Evolutionary conservation across 2,797 vertebrate genomes (phyloP), one percentile per base, ranked within the genome.

Genomic region (Chanos chanos): DNA sequence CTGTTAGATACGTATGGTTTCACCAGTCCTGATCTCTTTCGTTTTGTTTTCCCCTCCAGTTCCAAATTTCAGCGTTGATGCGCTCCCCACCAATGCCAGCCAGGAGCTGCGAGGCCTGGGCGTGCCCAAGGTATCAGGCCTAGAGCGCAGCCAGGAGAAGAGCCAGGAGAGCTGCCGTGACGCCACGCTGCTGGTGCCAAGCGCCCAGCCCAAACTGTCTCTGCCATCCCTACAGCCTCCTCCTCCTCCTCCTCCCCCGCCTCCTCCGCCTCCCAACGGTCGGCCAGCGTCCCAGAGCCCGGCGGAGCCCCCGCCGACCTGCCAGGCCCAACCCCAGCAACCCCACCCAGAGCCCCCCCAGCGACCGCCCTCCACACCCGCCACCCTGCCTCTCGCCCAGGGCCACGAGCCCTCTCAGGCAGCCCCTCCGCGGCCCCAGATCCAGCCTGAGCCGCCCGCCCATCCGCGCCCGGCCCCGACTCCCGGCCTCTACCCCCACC

Each of bases 81-180:
- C 89, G 0, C 86, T 93, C 63, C 83, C 92, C 31, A 89, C 91
- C 86, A 91, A 93, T 89, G 92, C 87, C 82, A 87, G 88, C 89
- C 91, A 91, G 85, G 92, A 93, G 87, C 89, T 90, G 68, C 80
- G 82, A 63, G 90, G 91, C 79, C 89, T 89, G 6, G 91, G 88
- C 77, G 83, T 91, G 83, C 89, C 91, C 55, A 93, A 95, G 89
- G 93, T 98, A 80, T 98, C 96, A 67, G 96, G 96, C 85, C 85
- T 98, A 97, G 96, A 97, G 85, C 89, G 95, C 75, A 98, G 96
- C 72, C 96, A 97, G 85, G 95, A 98, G 87, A 93, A 91, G 84
- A 98, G 93, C 84, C 92, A 93, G 85, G 94, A 97, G 79, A 88
- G 87, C 77, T 89, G 87, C 77, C 90, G 88, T 79, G 93, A 94